Conservation (phyloP, 2,113 vertebrate species). For the Hiodon alosoides region DNA sequence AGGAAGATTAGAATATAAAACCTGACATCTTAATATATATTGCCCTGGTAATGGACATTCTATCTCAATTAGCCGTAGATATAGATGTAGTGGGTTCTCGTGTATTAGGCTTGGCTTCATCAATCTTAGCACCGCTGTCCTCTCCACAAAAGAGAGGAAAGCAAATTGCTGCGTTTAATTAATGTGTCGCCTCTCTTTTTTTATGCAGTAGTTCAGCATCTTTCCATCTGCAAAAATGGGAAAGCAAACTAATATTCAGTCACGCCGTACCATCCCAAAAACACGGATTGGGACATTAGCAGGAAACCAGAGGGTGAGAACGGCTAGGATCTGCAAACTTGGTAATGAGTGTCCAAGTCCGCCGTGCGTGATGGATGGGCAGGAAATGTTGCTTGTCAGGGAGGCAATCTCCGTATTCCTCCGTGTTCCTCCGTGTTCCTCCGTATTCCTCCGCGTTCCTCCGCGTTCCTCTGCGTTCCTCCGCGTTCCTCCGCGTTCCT, state of each 20-base stretch:
- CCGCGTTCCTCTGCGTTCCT: constrained; percentile 53
- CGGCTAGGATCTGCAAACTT: constrained; percentile 62
- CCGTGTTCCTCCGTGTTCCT: constrained; percentile 52
- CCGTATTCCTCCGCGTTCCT: constrained; percentile 55
- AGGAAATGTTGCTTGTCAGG: constrained; percentile 61
- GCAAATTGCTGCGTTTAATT: constrained; percentile 74
- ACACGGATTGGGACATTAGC: constrained; percentile 25
- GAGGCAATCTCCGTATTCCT: constrained; percentile 48
- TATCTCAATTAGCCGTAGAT: constrained; percentile 66
- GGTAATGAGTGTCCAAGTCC: constrained; percentile 65
- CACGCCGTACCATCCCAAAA: constrained; percentile 24
- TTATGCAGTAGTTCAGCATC: constrained; percentile 65
- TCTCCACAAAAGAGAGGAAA: constrained; percentile 59
- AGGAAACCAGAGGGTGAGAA: constrained; percentile 36
- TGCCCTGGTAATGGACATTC: constrained; percentile 60
- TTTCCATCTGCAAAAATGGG: constrained; percentile 49
- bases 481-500: constrained; percentile 53
- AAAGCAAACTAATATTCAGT: constrained; percentile 49
- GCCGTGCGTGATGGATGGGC: constrained; percentile 66
- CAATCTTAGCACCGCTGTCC: constrained; percentile 62
- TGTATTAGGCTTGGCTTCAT: constrained; percentile 57
- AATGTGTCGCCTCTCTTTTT: constrained; percentile 62
- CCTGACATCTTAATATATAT: constrained; percentile 63
- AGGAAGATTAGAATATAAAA: constrained; percentile 54
- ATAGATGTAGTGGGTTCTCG: constrained; percentile 62